Percentiles rank a stretch among this genome's conserved stretches.
phyloP scores from a whole-genome alignment of 2,888 invertebrate genomes.

The Sialis fuliginosa region DNA sequence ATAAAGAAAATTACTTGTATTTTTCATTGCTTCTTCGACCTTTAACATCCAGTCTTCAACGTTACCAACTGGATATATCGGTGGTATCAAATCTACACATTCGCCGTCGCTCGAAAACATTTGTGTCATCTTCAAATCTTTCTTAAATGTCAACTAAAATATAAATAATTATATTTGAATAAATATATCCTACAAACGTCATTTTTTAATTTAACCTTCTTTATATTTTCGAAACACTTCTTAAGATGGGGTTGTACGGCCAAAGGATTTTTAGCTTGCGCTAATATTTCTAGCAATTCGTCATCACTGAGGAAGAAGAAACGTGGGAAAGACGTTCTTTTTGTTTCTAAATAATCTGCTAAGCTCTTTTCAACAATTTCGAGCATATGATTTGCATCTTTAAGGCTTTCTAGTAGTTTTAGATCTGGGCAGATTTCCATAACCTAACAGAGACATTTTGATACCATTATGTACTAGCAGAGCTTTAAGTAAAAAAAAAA shows the following conservation, averaged over 20 bases:
- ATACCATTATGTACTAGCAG: neutral
- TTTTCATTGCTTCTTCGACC: constrained; percentile 52
- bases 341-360: constrained; percentile 60
- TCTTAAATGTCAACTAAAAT: constrained; percentile 44
- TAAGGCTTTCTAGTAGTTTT: constrained; percentile 46
- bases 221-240: constrained; percentile 67
- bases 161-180: neutral
- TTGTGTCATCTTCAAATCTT: constrained; percentile 45
- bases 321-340: constrained; percentile 54
- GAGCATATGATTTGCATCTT: constrained; percentile 48
- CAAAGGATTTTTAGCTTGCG: constrained; percentile 58
- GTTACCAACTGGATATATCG: constrained; percentile 49
- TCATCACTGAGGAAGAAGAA: constrained; percentile 74
- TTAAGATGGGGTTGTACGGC: constrained; percentile 68
- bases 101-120: constrained; percentile 68
- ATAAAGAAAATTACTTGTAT: constrained; percentile 28
- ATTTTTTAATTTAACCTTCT: neutral
- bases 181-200: too few relatives aligned
- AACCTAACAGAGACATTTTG: constrained; percentile 26
- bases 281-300: constrained; percentile 62
- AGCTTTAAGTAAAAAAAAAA: too few relatives aligned
- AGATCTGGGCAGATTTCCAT: constrained; percentile 44
- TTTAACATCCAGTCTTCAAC: constrained; percentile 58
- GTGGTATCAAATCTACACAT: constrained; percentile 43
- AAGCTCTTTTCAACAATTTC: constrained; percentile 60